A percentile compares a stretch with the other conserved stretches of the same genome.
Evolutionary conservation across 1,140 invertebrate species (phyloP).

Genomic region (Diorhabda sublineata): DNA sequence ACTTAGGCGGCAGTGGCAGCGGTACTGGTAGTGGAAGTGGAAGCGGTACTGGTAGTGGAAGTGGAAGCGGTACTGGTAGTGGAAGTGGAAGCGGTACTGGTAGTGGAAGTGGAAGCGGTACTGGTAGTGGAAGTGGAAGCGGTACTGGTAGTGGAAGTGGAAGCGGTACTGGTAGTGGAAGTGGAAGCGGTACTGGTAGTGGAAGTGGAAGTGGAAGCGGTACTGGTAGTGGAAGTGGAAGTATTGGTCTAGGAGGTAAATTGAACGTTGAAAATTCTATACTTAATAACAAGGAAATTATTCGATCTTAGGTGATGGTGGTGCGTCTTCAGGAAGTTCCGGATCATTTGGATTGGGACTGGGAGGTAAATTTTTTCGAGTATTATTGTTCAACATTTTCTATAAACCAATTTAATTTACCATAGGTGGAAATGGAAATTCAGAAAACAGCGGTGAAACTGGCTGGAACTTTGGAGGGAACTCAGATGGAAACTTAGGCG

Average conservation of each 20-base stretch:
- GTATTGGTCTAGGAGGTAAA: background rate
- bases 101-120: background rate
- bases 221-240: background rate
- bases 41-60: background rate
- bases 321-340: too few species aligned
- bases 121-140: background rate
- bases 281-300: too few species aligned
- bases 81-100: too few species aligned
- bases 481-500: background rate
- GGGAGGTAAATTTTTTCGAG: too few species aligned
- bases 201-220: background rate
- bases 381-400: too few species aligned
- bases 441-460: background rate
- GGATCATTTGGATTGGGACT: too few species aligned
- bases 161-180: background rate
- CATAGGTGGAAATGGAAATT: background rate
- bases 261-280: too few species aligned
- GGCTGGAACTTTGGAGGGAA: background rate
- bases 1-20: background rate
- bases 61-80: background rate
- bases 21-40: background rate
- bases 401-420: too few species aligned
- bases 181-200: background rate
- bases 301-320: too few species aligned
- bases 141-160: background rate